Base-by-base conservation (phyloP, 2,113 vertebrate genomes). In the Zeus faber region DNA sequence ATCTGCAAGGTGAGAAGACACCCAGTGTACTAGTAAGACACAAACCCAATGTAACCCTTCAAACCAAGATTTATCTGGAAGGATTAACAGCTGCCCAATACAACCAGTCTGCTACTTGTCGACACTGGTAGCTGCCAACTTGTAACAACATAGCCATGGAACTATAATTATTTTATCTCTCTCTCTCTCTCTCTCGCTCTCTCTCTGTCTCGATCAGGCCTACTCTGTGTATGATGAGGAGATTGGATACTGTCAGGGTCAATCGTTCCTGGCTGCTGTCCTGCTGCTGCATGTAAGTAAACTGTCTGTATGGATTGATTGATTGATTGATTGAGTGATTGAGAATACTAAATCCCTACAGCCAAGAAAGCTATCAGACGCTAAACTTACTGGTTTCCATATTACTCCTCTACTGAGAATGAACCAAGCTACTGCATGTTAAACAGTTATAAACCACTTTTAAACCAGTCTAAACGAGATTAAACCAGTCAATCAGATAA, bases 211-310 rank as follows among this genome's bases (percentile, higher is more conserved):
- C 46, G 26, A 13, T 27, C 67, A 99, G 97, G 95, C 96, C 4
- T 99, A 98, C 65, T 98, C 97, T n/a, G 94, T 99, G 26, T 96
- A 94, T 14, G 97, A 99, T 58, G 93, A 97, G 68, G 97, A 98
- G 75, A 98, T 98, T n/a, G 97, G 97, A 18, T 99, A 99, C 58
- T 99, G 97, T 81, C 97, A 96, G 80, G 97, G 96, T 47, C 96
- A 99, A 82, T 98, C 96, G 2, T 99, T 99, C 74, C 91, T 99
- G 16, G 97, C 94, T 56, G 97, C 97, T 31, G 96, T 99, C 45
- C 87, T 99, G 31, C 89, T 99, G 2, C 88, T 99, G 37, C 97
- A 99, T 63, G 97, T 99, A 74, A 96, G 97, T 98, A 79, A 23
- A n/a, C 16, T 35, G 45, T 24, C 3, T 48, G 47, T 50, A 18